Base-by-base conservation (phyloP, 1,140 invertebrate genomes). In the Caerostris darwini region DNA sequence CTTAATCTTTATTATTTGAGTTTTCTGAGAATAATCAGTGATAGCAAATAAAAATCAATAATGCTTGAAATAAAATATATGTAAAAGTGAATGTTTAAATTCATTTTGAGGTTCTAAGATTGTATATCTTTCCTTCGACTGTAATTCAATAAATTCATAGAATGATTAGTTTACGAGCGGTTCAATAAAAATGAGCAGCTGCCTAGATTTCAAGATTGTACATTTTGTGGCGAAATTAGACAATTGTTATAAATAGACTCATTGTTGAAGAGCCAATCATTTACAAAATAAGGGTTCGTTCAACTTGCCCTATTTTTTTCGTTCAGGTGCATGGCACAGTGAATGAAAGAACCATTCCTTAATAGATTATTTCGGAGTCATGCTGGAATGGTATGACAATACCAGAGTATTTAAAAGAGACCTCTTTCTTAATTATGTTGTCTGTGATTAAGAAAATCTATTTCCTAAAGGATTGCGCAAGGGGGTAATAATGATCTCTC, bases 401-500 rank as follows among this genome's bases (percentile, higher is more conserved):
- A 34, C 83, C 83, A 85, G 10, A 58, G 71, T 53, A 77, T 77
- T 77, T 85, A 85, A 10, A n/a, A 57, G 57, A 59, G 7, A 85
- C 83, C 56, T 85, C 64, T 58, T 56, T 90, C 53, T 90, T 91
- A 91, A 91, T 82, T 91, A 82, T 82, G 67, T 59, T 82, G 90
- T 92, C 90, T 85, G 71, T 81, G 57, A 92, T 85, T 92, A 92
- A 92, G 56, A 85, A 85, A 57, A 85, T 92, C 85, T 83, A 92
- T 85, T 92, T 85, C 58, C 61, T 14, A 64, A 90, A 91, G 90
- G 69, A 85, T 92, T 92, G 71, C 59, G 90, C 81, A 92, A 92
- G 82, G 67, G 54, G 54, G 57, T 77, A 71, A 69, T 64, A 88
- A 64, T 57, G 86, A 64, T 64, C 88, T 71, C 67, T 58, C 34